A percentile compares a stretch with the other conserved stretches of the same genome.
Conservation (phyloP, 2,113 vertebrate genomes). For the Solenodon paradoxus region DNA sequence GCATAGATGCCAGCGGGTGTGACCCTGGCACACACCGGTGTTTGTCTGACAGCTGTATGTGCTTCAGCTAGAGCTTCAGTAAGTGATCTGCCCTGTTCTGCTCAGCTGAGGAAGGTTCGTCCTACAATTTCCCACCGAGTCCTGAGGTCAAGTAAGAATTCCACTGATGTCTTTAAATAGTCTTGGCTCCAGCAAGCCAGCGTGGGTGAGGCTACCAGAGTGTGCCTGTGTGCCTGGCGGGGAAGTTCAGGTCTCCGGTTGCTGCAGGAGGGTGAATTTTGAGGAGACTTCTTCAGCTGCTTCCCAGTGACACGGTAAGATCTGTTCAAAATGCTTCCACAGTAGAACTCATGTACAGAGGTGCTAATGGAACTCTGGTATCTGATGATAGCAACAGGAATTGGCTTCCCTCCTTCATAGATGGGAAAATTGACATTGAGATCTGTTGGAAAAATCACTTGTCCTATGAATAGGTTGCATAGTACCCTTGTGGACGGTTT, state of each 20-base stretch:
- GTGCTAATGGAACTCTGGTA: background rate
- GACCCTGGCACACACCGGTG: background rate
- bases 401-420: background rate
- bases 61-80: background rate
- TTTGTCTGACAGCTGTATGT: slow-evolving; percentile 49
- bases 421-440: background rate
- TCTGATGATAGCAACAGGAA: background rate
- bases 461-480: background rate
- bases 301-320: background rate
- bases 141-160: slow-evolving; percentile 47
- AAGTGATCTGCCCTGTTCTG: background rate
- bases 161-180: slow-evolving; percentile 68
- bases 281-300: background rate
- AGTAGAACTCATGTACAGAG: background rate
- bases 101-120: background rate
- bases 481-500: background rate
- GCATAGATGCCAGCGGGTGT: background rate
- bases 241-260: background rate
- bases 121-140: slow-evolving; percentile 9
- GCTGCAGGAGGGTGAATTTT: background rate
- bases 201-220: background rate
- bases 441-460: background rate
- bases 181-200: background rate
- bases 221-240: background rate
- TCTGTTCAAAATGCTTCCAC: background rate